These are phyloP conservation scores for Panopea generosa DNA, from an alignment of 2,888 invertebrate genomes.

Conservation along the genomic window DNA sequence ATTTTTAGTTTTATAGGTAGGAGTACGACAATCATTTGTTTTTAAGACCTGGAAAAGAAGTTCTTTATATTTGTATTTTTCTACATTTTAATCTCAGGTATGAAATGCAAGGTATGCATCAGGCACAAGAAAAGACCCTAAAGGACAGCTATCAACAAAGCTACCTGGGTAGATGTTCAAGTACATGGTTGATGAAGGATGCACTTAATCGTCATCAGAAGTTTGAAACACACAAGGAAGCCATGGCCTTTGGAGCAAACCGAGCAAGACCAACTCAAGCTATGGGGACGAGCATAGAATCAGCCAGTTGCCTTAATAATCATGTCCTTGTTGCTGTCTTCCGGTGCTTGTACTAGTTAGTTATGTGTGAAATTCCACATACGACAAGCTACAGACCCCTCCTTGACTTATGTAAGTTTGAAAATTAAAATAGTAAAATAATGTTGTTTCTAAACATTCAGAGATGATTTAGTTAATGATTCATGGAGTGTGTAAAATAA, in stretches of 20 bases:
- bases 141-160: background rate
- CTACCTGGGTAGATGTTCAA: background rate
- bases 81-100: too few relatives aligned
- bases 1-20: too few relatives aligned
- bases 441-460: too few relatives aligned
- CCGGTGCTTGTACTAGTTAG: background rate
- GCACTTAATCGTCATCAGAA: background rate
- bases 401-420: too few relatives aligned
- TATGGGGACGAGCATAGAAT: background rate
- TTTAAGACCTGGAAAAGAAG: too few relatives aligned
- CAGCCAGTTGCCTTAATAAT: background rate
- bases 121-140: slow-evolving; percentile 5
- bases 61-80: too few relatives aligned
- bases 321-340: background rate
- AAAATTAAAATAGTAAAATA: too few relatives aligned
- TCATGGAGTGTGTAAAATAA: too few relatives aligned
- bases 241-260: slow-evolving; percentile 8
- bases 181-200: background rate
- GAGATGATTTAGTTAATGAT: too few relatives aligned
- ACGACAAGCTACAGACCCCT: slow-evolving; percentile 5
- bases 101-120: slow-evolving; percentile 5
- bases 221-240: slow-evolving; percentile 1
- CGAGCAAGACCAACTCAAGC: background rate
- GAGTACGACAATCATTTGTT: too few relatives aligned
- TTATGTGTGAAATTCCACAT: slow-evolving; percentile 8